phyloP scores from a whole-genome alignment of 2,888 invertebrate genomes.

The Eupithecia subumbrata region DNA sequence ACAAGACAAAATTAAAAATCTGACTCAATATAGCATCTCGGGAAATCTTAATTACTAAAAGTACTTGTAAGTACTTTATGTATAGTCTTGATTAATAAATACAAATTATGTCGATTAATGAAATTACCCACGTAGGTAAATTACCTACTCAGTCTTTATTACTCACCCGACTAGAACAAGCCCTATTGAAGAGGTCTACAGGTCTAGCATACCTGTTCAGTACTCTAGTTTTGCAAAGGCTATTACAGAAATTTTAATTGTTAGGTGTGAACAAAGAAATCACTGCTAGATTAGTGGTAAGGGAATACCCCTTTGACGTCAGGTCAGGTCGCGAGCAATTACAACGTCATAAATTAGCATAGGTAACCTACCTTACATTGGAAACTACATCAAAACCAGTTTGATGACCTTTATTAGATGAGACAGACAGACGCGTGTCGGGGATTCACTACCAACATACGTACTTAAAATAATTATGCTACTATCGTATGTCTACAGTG shows the following conservation, averaged over 20 bases:
- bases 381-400: conserved; percentile 7
- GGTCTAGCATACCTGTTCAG: background rate
- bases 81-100: background rate
- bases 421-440: background rate
- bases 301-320: background rate
- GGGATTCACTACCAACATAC: background rate
- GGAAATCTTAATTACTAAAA: background rate
- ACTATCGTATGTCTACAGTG: background rate
- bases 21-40: background rate
- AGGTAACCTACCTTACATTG: background rate
- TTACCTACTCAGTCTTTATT: background rate
- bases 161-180: background rate
- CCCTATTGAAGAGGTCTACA: background rate
- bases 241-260: background rate
- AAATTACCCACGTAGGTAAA: background rate
- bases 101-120: background rate
- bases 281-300: background rate
- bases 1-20: background rate
- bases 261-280: conserved; percentile 4
- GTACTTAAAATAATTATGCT: background rate
- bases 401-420: background rate
- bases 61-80: no score
- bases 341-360: conserved; percentile 5
- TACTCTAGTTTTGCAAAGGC: background rate
- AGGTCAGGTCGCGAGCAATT: background rate